Conservation (phyloP, 2,113 vertebrate species). For the Indri indri region DNA sequence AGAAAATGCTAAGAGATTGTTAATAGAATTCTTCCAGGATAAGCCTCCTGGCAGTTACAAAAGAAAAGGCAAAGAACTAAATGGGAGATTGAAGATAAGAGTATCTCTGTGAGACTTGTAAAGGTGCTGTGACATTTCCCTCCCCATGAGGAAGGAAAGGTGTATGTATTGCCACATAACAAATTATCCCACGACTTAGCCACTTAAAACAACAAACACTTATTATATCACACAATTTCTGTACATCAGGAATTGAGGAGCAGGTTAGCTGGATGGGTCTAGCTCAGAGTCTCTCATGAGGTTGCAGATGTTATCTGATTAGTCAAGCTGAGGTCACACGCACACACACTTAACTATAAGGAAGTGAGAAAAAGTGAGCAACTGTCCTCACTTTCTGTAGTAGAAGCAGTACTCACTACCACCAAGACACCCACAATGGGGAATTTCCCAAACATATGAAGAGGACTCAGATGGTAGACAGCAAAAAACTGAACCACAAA, state of each 20-base stretch:
- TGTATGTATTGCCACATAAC: not conserved
- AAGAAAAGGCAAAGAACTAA: not conserved
- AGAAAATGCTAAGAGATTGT: not conserved
- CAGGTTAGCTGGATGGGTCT: not conserved
- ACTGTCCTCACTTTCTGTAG: conserved; percentile 3
- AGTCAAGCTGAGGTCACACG: not conserved
- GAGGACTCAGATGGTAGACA: not conserved
- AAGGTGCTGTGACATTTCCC: not conserved
- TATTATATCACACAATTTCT: not conserved
- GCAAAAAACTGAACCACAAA: not conserved
- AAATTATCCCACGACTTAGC: not conserved
- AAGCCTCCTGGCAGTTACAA: not conserved
- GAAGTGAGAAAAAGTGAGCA: not conserved
- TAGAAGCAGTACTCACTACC: not conserved
- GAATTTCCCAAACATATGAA: not conserved
- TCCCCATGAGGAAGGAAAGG: not conserved
- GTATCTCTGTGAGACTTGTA: not conserved
- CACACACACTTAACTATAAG: not conserved
- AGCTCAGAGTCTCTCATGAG: not conserved
- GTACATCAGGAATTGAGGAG: not conserved
- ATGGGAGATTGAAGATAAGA: not conserved
- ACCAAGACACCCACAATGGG: not conserved
- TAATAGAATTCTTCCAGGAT: not conserved
- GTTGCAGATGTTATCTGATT: not conserved
- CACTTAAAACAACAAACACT: not conserved